A percentile compares a stretch with the other conserved stretches of the same genome.
These are phyloP conservation scores for Andrena marginata DNA, from an alignment of 2,888 invertebrate genomes.

Conservation along the genomic window DNA sequence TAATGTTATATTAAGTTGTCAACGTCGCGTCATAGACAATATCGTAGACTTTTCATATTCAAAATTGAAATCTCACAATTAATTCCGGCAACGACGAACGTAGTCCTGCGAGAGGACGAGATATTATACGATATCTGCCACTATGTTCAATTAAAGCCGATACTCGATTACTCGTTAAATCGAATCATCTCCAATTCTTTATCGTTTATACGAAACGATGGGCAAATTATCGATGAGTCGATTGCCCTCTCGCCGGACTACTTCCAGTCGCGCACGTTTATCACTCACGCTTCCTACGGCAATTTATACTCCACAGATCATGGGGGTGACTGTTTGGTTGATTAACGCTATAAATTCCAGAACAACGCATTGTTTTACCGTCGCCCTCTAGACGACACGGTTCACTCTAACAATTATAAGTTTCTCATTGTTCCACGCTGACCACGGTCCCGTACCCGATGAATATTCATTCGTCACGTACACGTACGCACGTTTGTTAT, in stretches of 20 bases:
- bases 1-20: constrained; percentile 55
- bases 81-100: constrained; percentile 4
- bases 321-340: constrained; percentile 53
- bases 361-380: constrained; percentile 55
- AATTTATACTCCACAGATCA: constrained; percentile 54
- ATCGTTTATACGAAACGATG: not conserved
- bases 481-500: too few species aligned
- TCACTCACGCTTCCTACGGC: constrained; percentile 52
- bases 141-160: not conserved
- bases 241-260: constrained; percentile 38
- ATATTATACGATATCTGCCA: not conserved
- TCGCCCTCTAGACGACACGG: constrained; percentile 13
- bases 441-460: constrained; percentile 45
- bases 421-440: constrained; percentile 62
- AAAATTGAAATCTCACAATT: constrained; percentile 40
- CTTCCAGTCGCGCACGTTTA: constrained; percentile 48
- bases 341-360: constrained; percentile 55
- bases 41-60: constrained; percentile 62
- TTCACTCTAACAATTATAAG: constrained; percentile 58
- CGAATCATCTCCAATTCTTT: not conserved
- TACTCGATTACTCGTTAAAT: not conserved
- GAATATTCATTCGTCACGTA: constrained; percentile 21
- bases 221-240: constrained; percentile 2
- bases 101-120: constrained; percentile 14
- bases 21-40: constrained; percentile 61